Evolutionary conservation across 1,140 invertebrate genomes (phyloP).

Genomic region (Pogonognathellus flavescens): DNA sequence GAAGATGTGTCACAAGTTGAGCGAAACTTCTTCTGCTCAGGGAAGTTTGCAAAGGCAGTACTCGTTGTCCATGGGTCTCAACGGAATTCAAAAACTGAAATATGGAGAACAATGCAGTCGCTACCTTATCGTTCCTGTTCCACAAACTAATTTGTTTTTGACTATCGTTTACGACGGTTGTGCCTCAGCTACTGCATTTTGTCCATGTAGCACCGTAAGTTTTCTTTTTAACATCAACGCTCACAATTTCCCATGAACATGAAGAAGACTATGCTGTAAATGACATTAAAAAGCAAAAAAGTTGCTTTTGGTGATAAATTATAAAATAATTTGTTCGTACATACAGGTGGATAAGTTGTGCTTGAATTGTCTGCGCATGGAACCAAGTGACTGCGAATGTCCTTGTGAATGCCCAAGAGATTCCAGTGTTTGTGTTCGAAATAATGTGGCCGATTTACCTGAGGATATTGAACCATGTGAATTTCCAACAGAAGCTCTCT

Average conservation of each 20-base stretch:
- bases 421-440: conserved; percentile 74
- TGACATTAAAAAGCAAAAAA: conserved; percentile 33
- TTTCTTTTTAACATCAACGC: too few species aligned
- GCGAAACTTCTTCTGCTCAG: conserved; percentile 71
- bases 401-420: conserved; percentile 92
- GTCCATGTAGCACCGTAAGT: conserved; percentile 89
- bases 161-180: conserved; percentile 90
- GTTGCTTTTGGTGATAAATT: too few species aligned
- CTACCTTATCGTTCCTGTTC: conserved; percentile 86
- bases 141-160: conserved; percentile 88
- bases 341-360: conserved; percentile 84
- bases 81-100: conserved; percentile 80
- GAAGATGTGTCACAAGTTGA: conserved; percentile 82
- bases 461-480: conserved; percentile 58
- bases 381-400: conserved; percentile 94
- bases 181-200: conserved; percentile 84
- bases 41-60: conserved; percentile 84
- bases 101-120: conserved; percentile 91
- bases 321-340: too few species aligned
- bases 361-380: conserved; percentile 93
- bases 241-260: too few species aligned
- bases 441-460: conserved; percentile 63
- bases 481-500: conserved; percentile 55
- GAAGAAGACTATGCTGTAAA: too few species aligned
- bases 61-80: conserved; percentile 85